Evolutionary conservation across 2,888 invertebrate genomes (phyloP).

Genomic region (Himalopsyche anomala): DNA sequence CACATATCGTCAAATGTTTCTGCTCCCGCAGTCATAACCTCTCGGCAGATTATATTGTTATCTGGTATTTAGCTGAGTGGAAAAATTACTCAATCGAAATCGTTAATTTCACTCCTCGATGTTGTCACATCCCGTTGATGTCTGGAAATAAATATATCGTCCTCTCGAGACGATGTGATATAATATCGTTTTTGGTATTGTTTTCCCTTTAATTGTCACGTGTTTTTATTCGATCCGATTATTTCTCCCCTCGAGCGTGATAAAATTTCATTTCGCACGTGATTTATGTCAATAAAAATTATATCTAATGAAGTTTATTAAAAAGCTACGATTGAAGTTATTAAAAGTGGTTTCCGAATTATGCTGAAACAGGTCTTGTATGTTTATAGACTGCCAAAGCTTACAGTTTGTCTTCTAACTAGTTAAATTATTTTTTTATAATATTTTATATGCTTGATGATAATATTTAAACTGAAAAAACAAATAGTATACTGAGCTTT

Average conservation of each 20-base stretch:
- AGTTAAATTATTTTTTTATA: too few species aligned
- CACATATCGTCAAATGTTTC: not conserved
- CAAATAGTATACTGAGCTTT: too few species aligned
- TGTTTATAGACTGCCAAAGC: too few species aligned
- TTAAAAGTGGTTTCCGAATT: too few species aligned
- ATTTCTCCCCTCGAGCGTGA: not conserved
- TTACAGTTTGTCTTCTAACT: too few species aligned
- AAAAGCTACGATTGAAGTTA: too few species aligned
- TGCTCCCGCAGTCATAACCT: not conserved
- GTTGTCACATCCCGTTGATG: not conserved
- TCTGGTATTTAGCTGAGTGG: slow-evolving; percentile 14
- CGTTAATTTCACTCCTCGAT: slow-evolving; percentile 1
- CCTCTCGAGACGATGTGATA: not conserved
- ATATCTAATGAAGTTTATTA: too few species aligned
- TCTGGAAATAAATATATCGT: not conserved
- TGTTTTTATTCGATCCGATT: slow-evolving; percentile 21
- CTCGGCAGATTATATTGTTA: slow-evolving; percentile 15
- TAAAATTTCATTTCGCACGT: too few species aligned
- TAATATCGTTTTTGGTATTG: not conserved
- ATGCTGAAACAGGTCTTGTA: too few species aligned
- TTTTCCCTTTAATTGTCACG: not conserved
- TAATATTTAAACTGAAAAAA: too few species aligned
- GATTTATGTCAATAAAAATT: too few species aligned
- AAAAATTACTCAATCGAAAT: slow-evolving; percentile 20
- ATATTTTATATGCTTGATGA: too few species aligned